Conservation (phyloP, 1,140 invertebrate genomes). For the Aphaenogaster ashmeadi region DNA sequence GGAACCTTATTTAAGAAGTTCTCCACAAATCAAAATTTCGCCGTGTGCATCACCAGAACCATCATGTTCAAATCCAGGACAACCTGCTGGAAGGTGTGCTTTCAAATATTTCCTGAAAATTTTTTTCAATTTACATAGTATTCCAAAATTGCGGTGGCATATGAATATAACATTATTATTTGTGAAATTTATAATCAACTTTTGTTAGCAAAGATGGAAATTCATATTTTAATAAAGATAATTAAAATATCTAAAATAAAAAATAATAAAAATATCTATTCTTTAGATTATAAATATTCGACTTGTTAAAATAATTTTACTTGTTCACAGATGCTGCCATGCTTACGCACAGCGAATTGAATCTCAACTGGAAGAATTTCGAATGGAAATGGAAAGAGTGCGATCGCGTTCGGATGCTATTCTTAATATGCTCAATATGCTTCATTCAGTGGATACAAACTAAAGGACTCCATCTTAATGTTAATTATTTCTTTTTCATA, state of each 20-base stretch:
- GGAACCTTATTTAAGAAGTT: conserved; percentile 31
- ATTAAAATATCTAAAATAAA: too few species aligned
- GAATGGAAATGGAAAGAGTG: conserved; percentile 80
- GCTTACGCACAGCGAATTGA: conserved; percentile 77
- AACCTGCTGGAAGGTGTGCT: conserved; percentile 77
- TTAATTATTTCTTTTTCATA: conserved; percentile 67
- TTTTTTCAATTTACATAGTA: background rate
- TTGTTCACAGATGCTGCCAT: conserved; percentile 74
- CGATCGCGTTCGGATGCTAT: conserved; percentile 79
- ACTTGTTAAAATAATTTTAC: conserved; percentile 17
- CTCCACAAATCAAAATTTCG: conserved; percentile 75
- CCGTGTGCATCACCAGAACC: conserved; percentile 61
- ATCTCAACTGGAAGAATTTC: conserved; percentile 79
- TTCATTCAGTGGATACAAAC: conserved; percentile 75
- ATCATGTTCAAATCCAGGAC: conserved; percentile 64
- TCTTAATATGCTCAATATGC: conserved; percentile 78
- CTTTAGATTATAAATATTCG: background rate
- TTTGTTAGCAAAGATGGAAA: background rate
- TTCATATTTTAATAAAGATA: background rate
- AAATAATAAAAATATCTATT: background rate
- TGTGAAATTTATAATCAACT: background rate
- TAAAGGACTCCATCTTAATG: conserved; percentile 64
- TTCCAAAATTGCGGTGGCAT: background rate
- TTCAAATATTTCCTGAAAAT: conserved; percentile 36
- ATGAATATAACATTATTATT: background rate